Conservation (phyloP, 2,888 invertebrate species). For the Liodrosophila aerea region DNA sequence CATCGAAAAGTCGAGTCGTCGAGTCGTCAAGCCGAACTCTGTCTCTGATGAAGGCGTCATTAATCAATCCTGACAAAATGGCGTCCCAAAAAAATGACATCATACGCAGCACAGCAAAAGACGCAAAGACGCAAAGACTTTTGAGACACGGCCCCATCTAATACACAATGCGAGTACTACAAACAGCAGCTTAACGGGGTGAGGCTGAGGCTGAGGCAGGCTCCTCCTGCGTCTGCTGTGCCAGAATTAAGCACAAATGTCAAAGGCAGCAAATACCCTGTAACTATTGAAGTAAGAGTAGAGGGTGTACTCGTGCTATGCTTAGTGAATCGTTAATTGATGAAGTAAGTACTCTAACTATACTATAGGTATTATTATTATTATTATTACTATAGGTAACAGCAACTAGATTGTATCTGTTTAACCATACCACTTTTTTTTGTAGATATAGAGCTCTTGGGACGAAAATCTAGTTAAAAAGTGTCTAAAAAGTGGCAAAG, state of each 20-base stretch:
- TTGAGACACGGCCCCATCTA: constrained; percentile 31
- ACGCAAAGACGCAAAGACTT: constrained; percentile 9
- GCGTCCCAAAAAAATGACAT: constrained; percentile 64
- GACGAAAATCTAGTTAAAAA: no score
- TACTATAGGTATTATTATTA: no score
- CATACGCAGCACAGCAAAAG: constrained; percentile 43
- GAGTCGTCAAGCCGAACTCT: constrained; percentile 9
- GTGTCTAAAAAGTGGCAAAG: no score
- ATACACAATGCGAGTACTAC: constrained; percentile 4
- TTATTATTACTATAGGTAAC: no score
- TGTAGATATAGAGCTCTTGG: no score
- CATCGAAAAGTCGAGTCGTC: constrained; percentile 12
- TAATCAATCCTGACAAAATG: constrained; percentile 71
- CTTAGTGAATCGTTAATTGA: no score
- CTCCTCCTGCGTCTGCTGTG: constrained; percentile 35
- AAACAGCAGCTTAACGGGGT: constrained; percentile 32
- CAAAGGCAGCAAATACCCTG: constrained; percentile 12
- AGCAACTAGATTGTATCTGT: no score
- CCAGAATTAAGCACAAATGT: constrained; percentile 23
- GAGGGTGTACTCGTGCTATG: no score
- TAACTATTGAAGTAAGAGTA: no score
- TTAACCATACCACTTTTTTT: no score
- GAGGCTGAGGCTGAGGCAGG: no score
- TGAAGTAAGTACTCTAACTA: no score
- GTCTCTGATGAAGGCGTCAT: constrained; percentile 48